Base-by-base conservation (phyloP, 2,113 vertebrate species). In the Epinephelus cyanopodus region DNA sequence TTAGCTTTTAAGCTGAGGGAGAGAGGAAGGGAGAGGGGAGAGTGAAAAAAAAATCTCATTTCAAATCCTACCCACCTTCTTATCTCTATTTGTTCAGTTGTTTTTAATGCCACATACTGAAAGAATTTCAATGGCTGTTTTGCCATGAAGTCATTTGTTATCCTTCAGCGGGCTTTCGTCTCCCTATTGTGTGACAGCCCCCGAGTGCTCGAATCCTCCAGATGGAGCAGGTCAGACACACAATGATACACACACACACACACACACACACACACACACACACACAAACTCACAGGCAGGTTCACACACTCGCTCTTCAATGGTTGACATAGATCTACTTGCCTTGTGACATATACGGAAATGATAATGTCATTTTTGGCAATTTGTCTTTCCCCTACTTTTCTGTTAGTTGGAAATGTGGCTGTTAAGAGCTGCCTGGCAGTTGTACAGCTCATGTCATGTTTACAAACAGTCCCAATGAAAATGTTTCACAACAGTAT, bases 71-170 rank as follows among this genome's bases (percentile, higher is more conserved):
- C 96, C 96, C 96, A 96, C 96, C 96, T 92, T 95, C 98, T 99
- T 99, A 99, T 99, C 98, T 98, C 96, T 99, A 96, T 99, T 99
- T 99, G 97, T 97, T 98, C 98, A 99, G 98, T 99, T 99, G 98
- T 98, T 98, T 98, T 98, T 98, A 99, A 98, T 99, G 97, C 98
- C 97, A 98, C 97, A 96, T 97, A 97, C 96, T 97, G 97, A 98
- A 99, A 97, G 97, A 98, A 99, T 99, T 99, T 99, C 97, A 98
- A 98, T 98, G 97, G 98, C 96, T 96, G 96, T 96, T 98, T 97
- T 96, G 95, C 97, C 96, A 97, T 99, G 98, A 98, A 99, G 97
- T 99, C 98, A 99, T 99, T 98, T 98, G 97, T 99, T 98, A 98
- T 98, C 97, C 97, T 99, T 97, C 96, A 97, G 97, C 96, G 94